phyloP scores from a whole-genome alignment of 1,140 invertebrate species.

The Diachasmimorpha longicaudata region DNA sequence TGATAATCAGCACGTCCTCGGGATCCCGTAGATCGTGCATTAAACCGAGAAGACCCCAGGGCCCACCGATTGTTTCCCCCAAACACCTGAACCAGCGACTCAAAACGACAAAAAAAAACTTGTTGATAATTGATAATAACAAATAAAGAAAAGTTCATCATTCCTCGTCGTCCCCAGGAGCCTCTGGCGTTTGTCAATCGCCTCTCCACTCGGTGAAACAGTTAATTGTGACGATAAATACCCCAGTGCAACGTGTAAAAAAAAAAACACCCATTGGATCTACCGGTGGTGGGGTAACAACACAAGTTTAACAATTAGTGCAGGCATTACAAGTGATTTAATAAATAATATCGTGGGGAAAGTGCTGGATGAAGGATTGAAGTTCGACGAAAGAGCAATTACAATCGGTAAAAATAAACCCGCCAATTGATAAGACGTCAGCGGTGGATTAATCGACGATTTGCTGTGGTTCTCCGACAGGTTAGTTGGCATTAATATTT shows the following conservation, averaged over 20 bases:
- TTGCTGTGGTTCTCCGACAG: constrained; percentile 41
- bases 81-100: neutral
- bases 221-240: no score
- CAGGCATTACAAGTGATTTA: neutral
- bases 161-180: no score
- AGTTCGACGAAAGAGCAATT: neutral
- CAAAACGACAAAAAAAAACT: neutral
- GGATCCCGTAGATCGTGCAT: constrained; percentile 36
- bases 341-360: neutral
- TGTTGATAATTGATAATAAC: neutral
- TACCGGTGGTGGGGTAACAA: no score
- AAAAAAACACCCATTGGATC: no score
- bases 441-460: constrained; percentile 30
- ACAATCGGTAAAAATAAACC: neutral
- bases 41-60: constrained; percentile 34
- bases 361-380: neutral
- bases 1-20: constrained; percentile 18
- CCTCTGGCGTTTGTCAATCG: no score
- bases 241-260: no score
- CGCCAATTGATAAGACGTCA: neutral
- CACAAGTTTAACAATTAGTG: no score
- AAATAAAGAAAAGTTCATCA: neutral
- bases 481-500: constrained; percentile 35
- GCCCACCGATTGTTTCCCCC: constrained; percentile 29
- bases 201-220: no score